phyloP scores from a whole-genome alignment of 2,888 invertebrate genomes.

The Nomada fabriciana region DNA sequence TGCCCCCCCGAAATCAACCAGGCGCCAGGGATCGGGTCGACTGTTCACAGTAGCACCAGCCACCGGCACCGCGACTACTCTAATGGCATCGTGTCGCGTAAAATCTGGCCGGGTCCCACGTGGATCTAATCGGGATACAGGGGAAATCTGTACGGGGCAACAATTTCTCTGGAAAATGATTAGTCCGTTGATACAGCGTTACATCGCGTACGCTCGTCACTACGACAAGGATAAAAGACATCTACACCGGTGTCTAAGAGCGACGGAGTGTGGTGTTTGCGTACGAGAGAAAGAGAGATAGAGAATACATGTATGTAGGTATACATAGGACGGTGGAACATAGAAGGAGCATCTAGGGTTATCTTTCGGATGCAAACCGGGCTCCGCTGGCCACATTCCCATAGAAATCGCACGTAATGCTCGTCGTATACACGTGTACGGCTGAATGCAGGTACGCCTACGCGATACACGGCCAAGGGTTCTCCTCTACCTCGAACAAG shows the following conservation, averaged over 20 bases:
- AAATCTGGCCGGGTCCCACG: slow-evolving; percentile 48
- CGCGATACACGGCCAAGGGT: slow-evolving; percentile 61
- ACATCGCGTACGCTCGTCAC: neutral
- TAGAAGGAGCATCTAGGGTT: slow-evolving; percentile 63
- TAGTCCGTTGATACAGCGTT: slow-evolving; percentile 16
- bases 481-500: slow-evolving; percentile 54
- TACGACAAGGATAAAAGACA: slow-evolving; percentile 9
- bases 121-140: slow-evolving; percentile 38
- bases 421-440: slow-evolving; percentile 69
- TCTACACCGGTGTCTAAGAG: neutral
- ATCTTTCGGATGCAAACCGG: slow-evolving; percentile 73
- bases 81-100: slow-evolving; percentile 45
- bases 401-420: slow-evolving; percentile 77
- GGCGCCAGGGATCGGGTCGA: neutral
- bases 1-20: slow-evolving; percentile 7
- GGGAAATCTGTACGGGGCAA: slow-evolving; percentile 26
- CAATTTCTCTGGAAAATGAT: slow-evolving; percentile 48
- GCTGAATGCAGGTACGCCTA: slow-evolving; percentile 56
- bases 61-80: neutral
- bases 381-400: slow-evolving; percentile 70
- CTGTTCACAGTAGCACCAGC: too few species aligned
- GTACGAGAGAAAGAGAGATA: neutral
- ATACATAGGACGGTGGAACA: slow-evolving; percentile 3
- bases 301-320: too few species aligned
- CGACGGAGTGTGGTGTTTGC: neutral